Conservation (phyloP, 2,888 invertebrate species). For the Chaitophorus viminalis region DNA sequence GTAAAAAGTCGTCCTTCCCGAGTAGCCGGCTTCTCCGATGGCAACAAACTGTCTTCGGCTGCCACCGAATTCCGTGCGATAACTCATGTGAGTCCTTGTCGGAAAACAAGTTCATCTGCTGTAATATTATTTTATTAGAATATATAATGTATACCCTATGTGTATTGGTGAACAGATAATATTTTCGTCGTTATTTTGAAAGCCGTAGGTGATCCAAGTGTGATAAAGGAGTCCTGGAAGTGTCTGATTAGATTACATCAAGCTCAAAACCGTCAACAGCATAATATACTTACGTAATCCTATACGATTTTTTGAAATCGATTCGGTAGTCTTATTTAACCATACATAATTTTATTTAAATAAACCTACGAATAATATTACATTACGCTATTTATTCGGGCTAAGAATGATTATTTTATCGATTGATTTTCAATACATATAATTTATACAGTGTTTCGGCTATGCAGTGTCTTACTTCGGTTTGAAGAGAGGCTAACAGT, state of each 20-base stretch:
- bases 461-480: too few relatives aligned
- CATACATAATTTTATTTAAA: too few relatives aligned
- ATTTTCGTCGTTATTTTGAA: not conserved
- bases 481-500: too few relatives aligned
- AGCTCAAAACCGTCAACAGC: too few relatives aligned
- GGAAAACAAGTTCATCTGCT: not conserved
- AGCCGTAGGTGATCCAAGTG: not conserved
- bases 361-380: too few relatives aligned
- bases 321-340: too few relatives aligned
- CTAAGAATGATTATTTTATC: too few relatives aligned
- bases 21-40: not conserved
- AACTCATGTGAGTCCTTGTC: not conserved
- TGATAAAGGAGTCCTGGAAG: not conserved
- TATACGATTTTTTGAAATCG: too few relatives aligned
- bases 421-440: too few relatives aligned
- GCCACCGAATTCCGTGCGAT: constrained; percentile 3
- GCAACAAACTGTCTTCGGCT: not conserved
- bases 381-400: too few relatives aligned
- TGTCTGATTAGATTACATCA: not conserved
- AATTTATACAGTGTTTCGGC: too few relatives aligned
- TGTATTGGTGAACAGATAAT: not conserved
- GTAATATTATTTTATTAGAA: not conserved
- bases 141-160: not conserved
- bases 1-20: not conserved
- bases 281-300: too few relatives aligned